These are phyloP conservation scores for Andricus curvator DNA, from an alignment of 2,888 invertebrate species.

Conservation along the genomic window DNA sequence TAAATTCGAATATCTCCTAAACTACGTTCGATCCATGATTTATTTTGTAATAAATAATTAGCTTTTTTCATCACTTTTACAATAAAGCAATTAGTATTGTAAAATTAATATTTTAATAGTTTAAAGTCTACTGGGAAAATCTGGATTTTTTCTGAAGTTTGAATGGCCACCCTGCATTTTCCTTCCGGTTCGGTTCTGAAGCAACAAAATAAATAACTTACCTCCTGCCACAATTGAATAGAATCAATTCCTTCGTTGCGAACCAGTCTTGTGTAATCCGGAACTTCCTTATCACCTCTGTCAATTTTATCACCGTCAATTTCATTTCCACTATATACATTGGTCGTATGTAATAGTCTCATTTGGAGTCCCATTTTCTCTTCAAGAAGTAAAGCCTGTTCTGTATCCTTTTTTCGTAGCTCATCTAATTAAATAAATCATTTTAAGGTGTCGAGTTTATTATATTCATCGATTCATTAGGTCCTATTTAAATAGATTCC, in stretches of 20 bases:
- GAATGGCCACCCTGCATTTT: background rate
- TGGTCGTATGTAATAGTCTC: slow-evolving; percentile 86
- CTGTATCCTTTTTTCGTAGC: slow-evolving; percentile 91
- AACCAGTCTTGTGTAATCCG: slow-evolving; percentile 88
- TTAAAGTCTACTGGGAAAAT: too few species aligned
- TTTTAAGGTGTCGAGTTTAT: background rate
- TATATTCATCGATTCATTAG: background rate
- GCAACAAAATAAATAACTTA: slow-evolving; percentile 69
- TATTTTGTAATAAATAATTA: too few species aligned
- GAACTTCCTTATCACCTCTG: slow-evolving; percentile 73
- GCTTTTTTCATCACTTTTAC: too few species aligned
- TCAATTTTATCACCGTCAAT: slow-evolving; percentile 66
- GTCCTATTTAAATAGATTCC: too few species aligned
- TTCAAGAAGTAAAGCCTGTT: slow-evolving; percentile 91
- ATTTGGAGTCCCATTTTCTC: slow-evolving; percentile 93
- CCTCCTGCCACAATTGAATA: slow-evolving; percentile 90
- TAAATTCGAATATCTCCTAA: too few species aligned
- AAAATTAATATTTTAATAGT: too few species aligned
- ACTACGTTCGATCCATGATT: too few species aligned
- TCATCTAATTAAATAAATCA: slow-evolving; percentile 81
- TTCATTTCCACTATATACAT: slow-evolving; percentile 75
- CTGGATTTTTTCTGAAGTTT: background rate
- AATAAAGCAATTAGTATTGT: too few species aligned
- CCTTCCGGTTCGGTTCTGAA: background rate
- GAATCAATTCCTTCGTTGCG: slow-evolving; percentile 87